Base-by-base conservation (phyloP, 2,888 invertebrate genomes). In the Bimastos eiseni region DNA sequence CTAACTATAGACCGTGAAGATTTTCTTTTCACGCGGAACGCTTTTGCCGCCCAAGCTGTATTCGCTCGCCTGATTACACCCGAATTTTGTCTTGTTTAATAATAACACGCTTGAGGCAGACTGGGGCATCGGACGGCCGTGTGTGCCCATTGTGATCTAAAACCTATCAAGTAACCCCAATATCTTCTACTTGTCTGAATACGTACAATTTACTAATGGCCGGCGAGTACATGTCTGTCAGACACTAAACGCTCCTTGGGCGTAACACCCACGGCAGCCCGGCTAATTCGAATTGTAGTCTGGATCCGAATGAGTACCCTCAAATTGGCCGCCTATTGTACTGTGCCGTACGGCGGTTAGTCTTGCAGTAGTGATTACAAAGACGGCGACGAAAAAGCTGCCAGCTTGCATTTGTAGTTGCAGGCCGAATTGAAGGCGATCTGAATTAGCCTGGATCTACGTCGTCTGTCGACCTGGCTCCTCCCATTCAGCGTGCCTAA, bases 81-180 rank as follows among this genome's bases (percentile, higher is more conserved):
- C n/a, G 70, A 70, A 70, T 70, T 70, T 70, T 70, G 70, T 70
- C 70, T 70, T 70, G 70, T 70, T 70, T 70, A 70, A n/a, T 70
- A 70, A 70, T 70, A 70, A 70, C 70, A 70, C 70, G 70, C 70
- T 70, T 70, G 70, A n/a, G 70, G 70, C 70, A n/a, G 70, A 70
- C 30, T n/a, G 70, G 70, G 30, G 70, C 30, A n/a, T 70, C 70
- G 70, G 30, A 70, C 30, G 6, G 49, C 49, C 49, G 4, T 49
- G 49, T 49, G 49, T 21, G 49, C 6, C 70, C 70, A 70, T 70
- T 70, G 70, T 70, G 30, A 70, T 70, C 70, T 70, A 70, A 70
- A 70, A n/a, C 70, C 70, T 70, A 70, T 70, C 70, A 70, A 70
- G 70, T 70, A 70, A 70, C 70, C 70, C 70, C 70, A 70, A 70